A percentile compares a stretch with the other conserved stretches of the same genome.
Evolutionary conservation across 2,797 vertebrate genomes (phyloP).

Genomic region (Amblyopsis hoosieri): DNA sequence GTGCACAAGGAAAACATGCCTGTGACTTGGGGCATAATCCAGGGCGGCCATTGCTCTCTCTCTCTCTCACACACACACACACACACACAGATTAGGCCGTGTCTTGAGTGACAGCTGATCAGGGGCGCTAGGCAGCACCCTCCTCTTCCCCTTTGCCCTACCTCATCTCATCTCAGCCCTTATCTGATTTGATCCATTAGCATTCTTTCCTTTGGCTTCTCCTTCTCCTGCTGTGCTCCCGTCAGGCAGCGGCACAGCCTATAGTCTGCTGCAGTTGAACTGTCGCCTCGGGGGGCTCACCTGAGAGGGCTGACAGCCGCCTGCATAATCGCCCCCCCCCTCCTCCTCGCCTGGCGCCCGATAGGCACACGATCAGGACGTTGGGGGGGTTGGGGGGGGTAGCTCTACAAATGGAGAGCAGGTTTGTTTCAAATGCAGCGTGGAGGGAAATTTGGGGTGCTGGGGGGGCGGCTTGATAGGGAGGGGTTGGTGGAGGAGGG

Average conservation of each 20-base stretch:
- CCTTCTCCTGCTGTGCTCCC: slow-evolving; percentile 55
- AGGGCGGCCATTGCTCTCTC: slow-evolving; percentile 73
- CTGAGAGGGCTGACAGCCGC: slow-evolving; percentile 80
- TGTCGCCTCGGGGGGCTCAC: slow-evolving; percentile 79
- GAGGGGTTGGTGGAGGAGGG: background rate
- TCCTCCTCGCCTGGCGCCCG: slow-evolving; percentile 48
- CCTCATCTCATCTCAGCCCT: slow-evolving; percentile 67
- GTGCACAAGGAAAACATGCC: slow-evolving; percentile 73
- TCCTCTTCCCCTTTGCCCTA: slow-evolving; percentile 32
- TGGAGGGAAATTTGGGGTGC: background rate
- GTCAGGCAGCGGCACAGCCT: slow-evolving; percentile 71
- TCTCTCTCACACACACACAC: slow-evolving; percentile 59
- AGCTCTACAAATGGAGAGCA: slow-evolving; percentile 32
- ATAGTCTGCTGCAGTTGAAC: slow-evolving; percentile 75
- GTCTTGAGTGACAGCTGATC: slow-evolving; percentile 74
- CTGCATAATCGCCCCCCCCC: slow-evolving; percentile 74
- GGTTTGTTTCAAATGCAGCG: slow-evolving; percentile 45
- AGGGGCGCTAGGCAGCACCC: slow-evolving; percentile 62
- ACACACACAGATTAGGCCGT: slow-evolving; percentile 30
- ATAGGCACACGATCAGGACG: slow-evolving; percentile 51
- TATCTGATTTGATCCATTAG: slow-evolving; percentile 78
- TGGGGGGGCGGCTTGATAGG: background rate
- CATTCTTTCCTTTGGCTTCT: slow-evolving; percentile 70
- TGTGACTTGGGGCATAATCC: slow-evolving; percentile 70
- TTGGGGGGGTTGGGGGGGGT: slow-evolving; percentile 24